Base-by-base conservation (phyloP, 2,888 invertebrate genomes). In the Drosophila subsilvestris region DNA sequence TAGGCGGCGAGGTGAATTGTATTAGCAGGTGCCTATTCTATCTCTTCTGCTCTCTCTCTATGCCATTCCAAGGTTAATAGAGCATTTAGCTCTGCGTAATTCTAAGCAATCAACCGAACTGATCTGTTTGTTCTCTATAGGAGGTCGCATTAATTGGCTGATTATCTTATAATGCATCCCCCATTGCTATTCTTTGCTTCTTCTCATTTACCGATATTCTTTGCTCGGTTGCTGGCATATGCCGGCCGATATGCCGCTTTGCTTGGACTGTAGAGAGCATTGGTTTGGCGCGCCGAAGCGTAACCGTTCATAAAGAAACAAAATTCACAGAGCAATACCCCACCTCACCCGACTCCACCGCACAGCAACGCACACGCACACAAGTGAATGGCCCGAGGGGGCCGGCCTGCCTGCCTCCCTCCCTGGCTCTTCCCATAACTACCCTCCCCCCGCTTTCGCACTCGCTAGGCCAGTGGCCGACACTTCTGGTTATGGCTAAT, bases 231-330 rank as follows among this genome's bases (percentile, higher is more conserved):
- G 37, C 37, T 37, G 25, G 25, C 25, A 44, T 9, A n/a, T n/a
- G n/a, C n/a, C n/a, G n/a, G n/a, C 47, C 47, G 18, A 60, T 61
- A 56, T 57, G 29, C 51, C 53, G 48, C 32, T 56, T 14, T 3
- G 17, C 20, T 9, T 20, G 9, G 49, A 55, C 14, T 48, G 42
- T 68, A 77, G 78, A 37, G 82, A 50, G 50, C 65, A 18, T 25
- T 54, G 20, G 49, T 42, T 56, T 55, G 58, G 66, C 60, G 68
- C 75, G 77, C 62, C 78, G 77, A 80, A 75, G 80, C 83, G 77
- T 74, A 76, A 69, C 79, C 37, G 68, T 57, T 47, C 45, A 48
- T 63, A 57, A 57, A 57, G 51, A 27, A 71, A 45, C 44, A 60
- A 59, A 70, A 51, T 70, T 70, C 49, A 51, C 71, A 70, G 51